Base-by-base conservation (phyloP, 92 coral and sea anemone genomes). In the Paramuricea clavata region DNA sequence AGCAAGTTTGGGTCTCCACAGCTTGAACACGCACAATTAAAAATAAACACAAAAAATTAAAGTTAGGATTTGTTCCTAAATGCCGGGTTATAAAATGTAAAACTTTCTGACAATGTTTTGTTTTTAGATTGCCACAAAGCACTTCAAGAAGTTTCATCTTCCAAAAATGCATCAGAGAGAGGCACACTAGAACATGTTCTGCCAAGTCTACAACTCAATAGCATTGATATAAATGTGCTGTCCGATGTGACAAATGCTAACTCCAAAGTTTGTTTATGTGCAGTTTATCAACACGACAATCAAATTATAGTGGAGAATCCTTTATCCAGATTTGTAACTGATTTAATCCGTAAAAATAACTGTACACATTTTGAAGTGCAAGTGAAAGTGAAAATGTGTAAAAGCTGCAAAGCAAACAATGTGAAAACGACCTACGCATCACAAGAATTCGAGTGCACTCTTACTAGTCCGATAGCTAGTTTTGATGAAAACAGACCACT, bases 331-430 rank as follows among this genome's bases (percentile, higher is more conserved):
- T 6, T 13, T 17, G 64, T 76, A 13, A 32, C 30, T 52, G 36
- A 52, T 54, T 15, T 76, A 31, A 32, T 76, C n/a, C 82, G 12
- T 50, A 39, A 76, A 2, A 49, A 52, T 28, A 32, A 32, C 26
- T 76, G 82, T 27, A 39, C 67, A 54, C 39, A 76, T 36, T 76
- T 76, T 49, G 81, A 74, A 47, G 23, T 74, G 59, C 60, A 47
- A 27, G 6, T 74, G n/a, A 74, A 44, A 49, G 39, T 49, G 22
- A 74, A 22, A 44, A 30, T 12, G 23, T 76, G 82, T 25, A 54
- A 76, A 76, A 12, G 12, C 23, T 76, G 82, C 30, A 19, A 15
- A 7, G 82, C 49, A 76, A 76, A n/a, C 43, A 76, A 56, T 30
- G 10, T 28, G 43, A 36, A 2, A 49, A 25, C 34, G 16, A 76